Evolutionary conservation across 2,797 vertebrate genomes (phyloP).

Genomic region (Psittacula derbiana): DNA sequence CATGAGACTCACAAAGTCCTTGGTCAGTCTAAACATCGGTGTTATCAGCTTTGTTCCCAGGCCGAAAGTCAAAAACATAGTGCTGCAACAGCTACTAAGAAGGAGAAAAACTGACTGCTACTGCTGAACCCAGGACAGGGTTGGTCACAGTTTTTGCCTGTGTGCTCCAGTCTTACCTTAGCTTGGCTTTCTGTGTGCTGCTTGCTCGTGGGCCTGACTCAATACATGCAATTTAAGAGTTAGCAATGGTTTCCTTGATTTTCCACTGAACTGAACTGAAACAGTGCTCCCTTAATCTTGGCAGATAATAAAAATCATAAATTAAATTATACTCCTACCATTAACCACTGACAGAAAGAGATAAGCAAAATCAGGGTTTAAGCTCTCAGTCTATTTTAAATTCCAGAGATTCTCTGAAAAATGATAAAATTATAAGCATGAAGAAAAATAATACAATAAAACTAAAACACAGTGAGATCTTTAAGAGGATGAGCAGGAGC

Average conservation of each 20-base stretch:
- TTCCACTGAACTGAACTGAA: not conserved
- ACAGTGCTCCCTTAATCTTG: not conserved
- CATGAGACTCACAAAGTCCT: too few species aligned
- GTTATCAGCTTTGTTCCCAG: too few species aligned
- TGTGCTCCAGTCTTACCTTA: not conserved
- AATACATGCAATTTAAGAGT: not conserved
- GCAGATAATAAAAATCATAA: not conserved
- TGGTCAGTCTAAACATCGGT: too few species aligned
- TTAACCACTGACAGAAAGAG: not conserved
- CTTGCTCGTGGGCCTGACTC: not conserved
- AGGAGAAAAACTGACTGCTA: too few species aligned
- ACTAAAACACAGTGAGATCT: not conserved
- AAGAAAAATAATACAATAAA: not conserved
- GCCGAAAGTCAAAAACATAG: too few species aligned
- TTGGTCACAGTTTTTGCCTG: not conserved
- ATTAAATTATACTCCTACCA: not conserved
- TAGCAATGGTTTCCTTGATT: not conserved
- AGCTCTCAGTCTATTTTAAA: not conserved
- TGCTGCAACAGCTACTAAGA: too few species aligned
- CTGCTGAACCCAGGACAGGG: too few species aligned
- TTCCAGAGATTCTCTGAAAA: not conserved
- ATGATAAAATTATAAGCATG: not conserved
- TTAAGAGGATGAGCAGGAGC: too few species aligned
- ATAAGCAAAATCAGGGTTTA: not conserved
- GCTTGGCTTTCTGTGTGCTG: not conserved